Conservation (phyloP, 2,113 vertebrate species). For the Candoia aspera region DNA sequence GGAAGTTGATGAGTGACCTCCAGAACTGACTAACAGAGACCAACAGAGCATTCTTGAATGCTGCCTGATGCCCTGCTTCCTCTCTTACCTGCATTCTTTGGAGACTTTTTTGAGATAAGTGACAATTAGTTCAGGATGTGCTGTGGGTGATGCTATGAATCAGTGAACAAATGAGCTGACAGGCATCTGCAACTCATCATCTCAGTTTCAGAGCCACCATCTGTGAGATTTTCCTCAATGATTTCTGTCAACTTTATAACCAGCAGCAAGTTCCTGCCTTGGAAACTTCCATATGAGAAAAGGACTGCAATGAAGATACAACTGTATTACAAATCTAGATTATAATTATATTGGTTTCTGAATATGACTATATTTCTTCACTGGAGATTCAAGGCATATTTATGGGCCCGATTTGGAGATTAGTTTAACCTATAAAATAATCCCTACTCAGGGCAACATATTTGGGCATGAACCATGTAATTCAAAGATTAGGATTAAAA, state of each 20-base stretch:
- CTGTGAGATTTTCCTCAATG: background rate
- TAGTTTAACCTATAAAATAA: background rate
- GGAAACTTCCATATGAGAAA: background rate
- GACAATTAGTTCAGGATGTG: background rate
- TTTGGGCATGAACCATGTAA: background rate
- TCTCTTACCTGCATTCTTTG: background rate
- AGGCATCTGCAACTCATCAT: background rate
- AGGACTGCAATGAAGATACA: background rate
- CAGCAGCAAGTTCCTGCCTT: background rate
- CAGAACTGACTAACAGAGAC: background rate
- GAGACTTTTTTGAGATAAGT: background rate
- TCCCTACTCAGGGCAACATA: background rate
- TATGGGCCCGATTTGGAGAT: background rate
- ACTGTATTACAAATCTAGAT: background rate
- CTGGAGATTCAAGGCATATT: background rate
- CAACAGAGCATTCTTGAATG: background rate
- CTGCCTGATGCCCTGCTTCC: background rate
- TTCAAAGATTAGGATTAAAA: background rate
- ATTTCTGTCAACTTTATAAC: background rate
- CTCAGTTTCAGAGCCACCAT: background rate
- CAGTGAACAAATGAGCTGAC: background rate
- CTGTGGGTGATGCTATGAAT: constrained; percentile 8
- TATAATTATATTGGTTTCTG: background rate
- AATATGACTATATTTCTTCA: background rate
- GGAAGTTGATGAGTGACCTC: background rate